These are phyloP conservation scores for Camelus dromedarius DNA, from an alignment of 2,113 vertebrate genomes.

Conservation along the genomic window DNA sequence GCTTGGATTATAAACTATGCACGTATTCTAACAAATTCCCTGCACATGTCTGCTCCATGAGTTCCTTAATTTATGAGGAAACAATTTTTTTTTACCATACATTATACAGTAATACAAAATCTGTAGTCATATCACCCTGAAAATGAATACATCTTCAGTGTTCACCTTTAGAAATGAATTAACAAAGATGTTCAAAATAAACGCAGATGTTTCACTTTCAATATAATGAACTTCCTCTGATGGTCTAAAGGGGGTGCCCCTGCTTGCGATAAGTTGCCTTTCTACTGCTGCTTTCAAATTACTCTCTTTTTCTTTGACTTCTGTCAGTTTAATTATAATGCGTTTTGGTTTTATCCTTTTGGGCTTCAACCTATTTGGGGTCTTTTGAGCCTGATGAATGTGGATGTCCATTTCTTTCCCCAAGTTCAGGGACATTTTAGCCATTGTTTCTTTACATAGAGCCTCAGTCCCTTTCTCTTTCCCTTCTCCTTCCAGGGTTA, in stretches of 20 bases:
- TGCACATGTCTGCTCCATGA: background rate
- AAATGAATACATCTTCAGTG: background rate
- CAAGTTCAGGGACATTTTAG: background rate
- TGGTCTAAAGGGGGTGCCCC: background rate
- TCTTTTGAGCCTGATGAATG: background rate
- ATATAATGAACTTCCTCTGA: background rate
- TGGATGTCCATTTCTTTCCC: background rate
- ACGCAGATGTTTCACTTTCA: background rate
- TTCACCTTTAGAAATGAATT: background rate
- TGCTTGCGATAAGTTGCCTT: background rate
- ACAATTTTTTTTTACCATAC: background rate
- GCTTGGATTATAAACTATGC: background rate
- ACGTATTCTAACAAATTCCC: background rate
- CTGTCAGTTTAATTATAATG: background rate
- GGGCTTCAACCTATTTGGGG: background rate
- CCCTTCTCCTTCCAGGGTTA: background rate
- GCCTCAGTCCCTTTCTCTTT: background rate
- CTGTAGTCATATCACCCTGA: background rate
- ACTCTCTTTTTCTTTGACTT: background rate
- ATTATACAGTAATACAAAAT: background rate
- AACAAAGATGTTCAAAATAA: background rate
- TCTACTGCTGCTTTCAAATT: background rate
- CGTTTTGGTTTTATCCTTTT: background rate
- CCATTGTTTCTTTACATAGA: background rate
- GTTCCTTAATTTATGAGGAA: constrained; percentile 5